These are phyloP conservation scores for Eupithecia vulgata DNA, from an alignment of 2,888 invertebrate genomes.

Conservation along the genomic window DNA sequence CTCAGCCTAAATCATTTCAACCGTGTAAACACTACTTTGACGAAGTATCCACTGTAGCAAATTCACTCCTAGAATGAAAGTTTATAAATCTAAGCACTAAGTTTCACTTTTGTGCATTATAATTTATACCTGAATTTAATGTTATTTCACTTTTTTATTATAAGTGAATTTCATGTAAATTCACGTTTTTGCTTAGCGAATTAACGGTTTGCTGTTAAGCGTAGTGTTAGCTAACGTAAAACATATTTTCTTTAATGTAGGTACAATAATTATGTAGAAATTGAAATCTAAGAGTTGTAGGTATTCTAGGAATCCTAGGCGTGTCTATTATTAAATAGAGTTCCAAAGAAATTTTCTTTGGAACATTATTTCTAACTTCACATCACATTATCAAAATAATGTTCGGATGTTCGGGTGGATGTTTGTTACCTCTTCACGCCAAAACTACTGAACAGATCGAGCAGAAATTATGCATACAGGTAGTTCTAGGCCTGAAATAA, in stretches of 20 bases:
- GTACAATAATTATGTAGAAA: background rate
- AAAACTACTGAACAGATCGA: too few relatives aligned
- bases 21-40: conserved; percentile 34
- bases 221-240: background rate
- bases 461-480: too few relatives aligned
- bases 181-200: background rate
- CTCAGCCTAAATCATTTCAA: conserved; percentile 31
- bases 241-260: background rate
- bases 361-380: background rate
- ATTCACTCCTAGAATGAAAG: conserved; percentile 39
- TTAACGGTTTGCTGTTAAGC: conserved; percentile 1
- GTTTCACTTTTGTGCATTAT: conserved; percentile 22
- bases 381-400: too few relatives aligned
- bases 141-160: background rate
- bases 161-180: conserved; percentile 4
- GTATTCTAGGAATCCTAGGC: background rate
- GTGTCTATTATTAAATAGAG: too few relatives aligned
- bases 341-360: too few relatives aligned
- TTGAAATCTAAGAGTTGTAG: background rate
- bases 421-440: too few relatives aligned
- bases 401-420: too few relatives aligned
- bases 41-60: conserved; percentile 28
- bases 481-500: too few relatives aligned
- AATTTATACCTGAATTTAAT: conserved; percentile 7
- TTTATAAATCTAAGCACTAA: conserved; percentile 30